Evolutionary conservation across 2,888 invertebrate genomes (phyloP), one percentile per base, ranked within the genome.

Genomic region (Vanessa cardui): DNA sequence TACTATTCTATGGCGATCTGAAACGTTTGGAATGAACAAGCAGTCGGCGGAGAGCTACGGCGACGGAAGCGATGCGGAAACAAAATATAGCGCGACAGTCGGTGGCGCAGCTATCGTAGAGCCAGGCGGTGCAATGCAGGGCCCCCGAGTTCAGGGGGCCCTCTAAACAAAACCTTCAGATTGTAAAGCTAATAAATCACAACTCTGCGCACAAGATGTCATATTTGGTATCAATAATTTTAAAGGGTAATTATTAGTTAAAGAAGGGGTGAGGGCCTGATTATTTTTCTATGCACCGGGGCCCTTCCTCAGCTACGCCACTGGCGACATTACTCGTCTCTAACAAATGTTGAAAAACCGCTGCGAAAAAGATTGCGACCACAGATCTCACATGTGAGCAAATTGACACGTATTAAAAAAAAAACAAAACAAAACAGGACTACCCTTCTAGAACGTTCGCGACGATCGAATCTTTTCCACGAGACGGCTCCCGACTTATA

Each of bases 1-100:
- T 66, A 73, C 70, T 64, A 63, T 66, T 47, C 72, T 79, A 78
- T 74, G 71, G 74, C 75, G 75, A 75, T 76, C 73, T 70, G 76
- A 56, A n/a, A 46, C 76, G 78, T 26, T 66, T 66, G 62, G 66
- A 66, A 66, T 69, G 64, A 62, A 66, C 26, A 67, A 66, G 66
- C 67, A 67, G 70, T 64, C 49, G 63, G 66, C 44, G 47, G 21
- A n/a, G 46, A 59, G 45, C 33, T 50, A 50, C 64, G 62, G 62
- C 21, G 50, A 62, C 54, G 58, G 66, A 63, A 62, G 45, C 33
- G 39, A n/a, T 31, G 18, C 16, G 56, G 33, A 54, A 33, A 52
- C 20, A 49, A 45, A n/a, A 52, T 16, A 62, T 62, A 45, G 62
- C 54, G 62, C 62, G 52, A 54, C 26, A 21, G 6, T 39, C n/a